These are phyloP conservation scores for Chymomyza procnemis DNA, from an alignment of 2,888 invertebrate species.

Conservation along the genomic window DNA sequence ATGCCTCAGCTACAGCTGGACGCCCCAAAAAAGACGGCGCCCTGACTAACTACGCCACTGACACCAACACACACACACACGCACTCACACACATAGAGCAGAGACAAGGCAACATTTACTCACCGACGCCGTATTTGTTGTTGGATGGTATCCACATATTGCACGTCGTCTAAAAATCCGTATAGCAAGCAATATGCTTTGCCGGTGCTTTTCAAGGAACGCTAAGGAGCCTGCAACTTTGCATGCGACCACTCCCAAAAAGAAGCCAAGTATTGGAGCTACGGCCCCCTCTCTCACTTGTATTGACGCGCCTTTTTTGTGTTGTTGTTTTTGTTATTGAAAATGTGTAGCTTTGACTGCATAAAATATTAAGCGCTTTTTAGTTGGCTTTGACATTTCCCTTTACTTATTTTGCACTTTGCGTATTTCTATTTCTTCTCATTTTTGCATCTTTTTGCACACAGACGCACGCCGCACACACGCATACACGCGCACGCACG, in stretches of 20 bases:
- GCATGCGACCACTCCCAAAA: conserved; percentile 42
- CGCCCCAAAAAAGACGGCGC: too few relatives aligned
- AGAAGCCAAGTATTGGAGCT: neutral
- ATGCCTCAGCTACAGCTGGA: too few relatives aligned
- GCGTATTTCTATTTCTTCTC: conserved; percentile 46
- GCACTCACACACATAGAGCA: conserved; percentile 2
- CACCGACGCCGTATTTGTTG: conserved; percentile 79
- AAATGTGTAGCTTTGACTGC: conserved; percentile 4
- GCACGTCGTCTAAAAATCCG: neutral
- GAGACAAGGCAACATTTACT: conserved; percentile 50
- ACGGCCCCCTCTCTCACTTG: too few relatives aligned
- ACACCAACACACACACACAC: neutral
- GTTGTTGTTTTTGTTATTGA: neutral
- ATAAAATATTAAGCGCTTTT: neutral
- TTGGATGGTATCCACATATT: conserved; percentile 79
- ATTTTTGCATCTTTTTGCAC: conserved; percentile 17
- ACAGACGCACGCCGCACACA: conserved; percentile 16
- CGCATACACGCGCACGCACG: conserved; percentile 16
- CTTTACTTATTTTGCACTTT: conserved; percentile 26
- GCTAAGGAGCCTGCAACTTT: neutral
- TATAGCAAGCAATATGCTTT: conserved; percentile 23
- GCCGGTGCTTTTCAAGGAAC: conserved; percentile 31
- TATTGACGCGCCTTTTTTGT: neutral
- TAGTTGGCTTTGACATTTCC: neutral
- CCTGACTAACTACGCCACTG: too few relatives aligned